These are phyloP conservation scores for Torymus texanus DNA, from an alignment of 2,888 invertebrate genomes.

Conservation along the genomic window DNA sequence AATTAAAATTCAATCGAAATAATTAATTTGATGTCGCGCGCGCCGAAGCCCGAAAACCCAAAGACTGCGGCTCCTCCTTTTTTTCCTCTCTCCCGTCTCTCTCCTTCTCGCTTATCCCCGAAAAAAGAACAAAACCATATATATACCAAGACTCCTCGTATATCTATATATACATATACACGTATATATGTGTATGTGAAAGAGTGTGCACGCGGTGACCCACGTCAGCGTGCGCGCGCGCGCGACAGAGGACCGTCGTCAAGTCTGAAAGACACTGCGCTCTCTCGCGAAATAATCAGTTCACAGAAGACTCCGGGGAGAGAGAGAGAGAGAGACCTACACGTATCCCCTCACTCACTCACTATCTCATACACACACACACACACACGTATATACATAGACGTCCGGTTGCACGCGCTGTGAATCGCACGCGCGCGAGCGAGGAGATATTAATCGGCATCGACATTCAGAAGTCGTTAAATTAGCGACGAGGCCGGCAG, in stretches of 20 bases:
- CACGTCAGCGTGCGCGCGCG: conserved; percentile 42
- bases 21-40: conserved; percentile 29
- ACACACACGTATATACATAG: no score
- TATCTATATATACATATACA: no score
- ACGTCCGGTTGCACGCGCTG: conserved; percentile 41
- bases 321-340: conserved; percentile 12
- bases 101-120: background rate
- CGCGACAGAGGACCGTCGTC: conserved; percentile 51
- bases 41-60: conserved; percentile 13
- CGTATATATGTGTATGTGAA: no score
- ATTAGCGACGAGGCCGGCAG: conserved; percentile 45
- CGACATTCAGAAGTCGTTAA: conserved; percentile 58
- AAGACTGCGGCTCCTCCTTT: background rate
- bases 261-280: conserved; percentile 42
- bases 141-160: no score
- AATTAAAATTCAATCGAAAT: conserved; percentile 34
- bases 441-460: conserved; percentile 56
- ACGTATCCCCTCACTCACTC: background rate
- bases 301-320: conserved; percentile 49
- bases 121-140: conserved; percentile 1
- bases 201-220: conserved; percentile 23
- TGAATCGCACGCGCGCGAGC: conserved; percentile 30
- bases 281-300: conserved; percentile 50
- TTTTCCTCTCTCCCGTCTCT: background rate
- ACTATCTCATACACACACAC: background rate